These are phyloP conservation scores for Luffia ferchaultella DNA, from an alignment of 2,888 invertebrate species.

Conservation along the genomic window DNA sequence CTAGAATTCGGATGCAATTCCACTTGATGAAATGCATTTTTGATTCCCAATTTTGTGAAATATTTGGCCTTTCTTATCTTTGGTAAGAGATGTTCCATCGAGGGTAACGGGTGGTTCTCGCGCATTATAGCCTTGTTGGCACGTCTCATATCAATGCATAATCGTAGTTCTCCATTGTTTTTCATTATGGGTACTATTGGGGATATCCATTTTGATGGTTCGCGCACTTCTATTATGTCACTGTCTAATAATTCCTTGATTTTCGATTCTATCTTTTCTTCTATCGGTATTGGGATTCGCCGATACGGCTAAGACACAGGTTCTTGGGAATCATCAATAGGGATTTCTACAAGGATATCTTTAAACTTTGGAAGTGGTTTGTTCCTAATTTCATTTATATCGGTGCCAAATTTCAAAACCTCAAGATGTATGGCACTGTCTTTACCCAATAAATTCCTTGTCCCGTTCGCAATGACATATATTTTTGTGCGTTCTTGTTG, in stretches of 20 bases:
- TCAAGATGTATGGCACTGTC: neutral
- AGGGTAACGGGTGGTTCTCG: slow-evolving; percentile 16
- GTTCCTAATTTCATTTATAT: neutral
- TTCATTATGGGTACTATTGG: slow-evolving; percentile 21
- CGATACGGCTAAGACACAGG: neutral
- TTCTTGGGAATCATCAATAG: neutral
- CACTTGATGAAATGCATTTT: slow-evolving; percentile 29
- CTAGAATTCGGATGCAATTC: slow-evolving; percentile 22
- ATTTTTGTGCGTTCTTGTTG: neutral
- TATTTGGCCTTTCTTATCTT: slow-evolving; percentile 15
- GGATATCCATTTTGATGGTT: slow-evolving; percentile 19
- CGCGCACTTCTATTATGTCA: slow-evolving; percentile 20
- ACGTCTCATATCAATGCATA: slow-evolving; percentile 8
- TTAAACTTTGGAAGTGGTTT: neutral
- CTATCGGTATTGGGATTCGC: neutral
- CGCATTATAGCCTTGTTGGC: slow-evolving; percentile 19
- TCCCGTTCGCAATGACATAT: neutral
- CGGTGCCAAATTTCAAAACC: neutral
- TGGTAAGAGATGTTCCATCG: slow-evolving; percentile 9
- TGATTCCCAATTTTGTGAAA: slow-evolving; percentile 27
- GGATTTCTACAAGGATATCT: neutral
- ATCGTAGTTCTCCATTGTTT: slow-evolving; percentile 15
- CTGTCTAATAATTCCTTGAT: slow-evolving; percentile 15
- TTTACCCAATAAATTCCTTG: neutral
- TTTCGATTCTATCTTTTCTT: neutral